Evolutionary conservation across 2,797 vertebrate species (phyloP), one percentile per base, ranked within the genome.

Genomic region (Jordanella pulchra): DNA sequence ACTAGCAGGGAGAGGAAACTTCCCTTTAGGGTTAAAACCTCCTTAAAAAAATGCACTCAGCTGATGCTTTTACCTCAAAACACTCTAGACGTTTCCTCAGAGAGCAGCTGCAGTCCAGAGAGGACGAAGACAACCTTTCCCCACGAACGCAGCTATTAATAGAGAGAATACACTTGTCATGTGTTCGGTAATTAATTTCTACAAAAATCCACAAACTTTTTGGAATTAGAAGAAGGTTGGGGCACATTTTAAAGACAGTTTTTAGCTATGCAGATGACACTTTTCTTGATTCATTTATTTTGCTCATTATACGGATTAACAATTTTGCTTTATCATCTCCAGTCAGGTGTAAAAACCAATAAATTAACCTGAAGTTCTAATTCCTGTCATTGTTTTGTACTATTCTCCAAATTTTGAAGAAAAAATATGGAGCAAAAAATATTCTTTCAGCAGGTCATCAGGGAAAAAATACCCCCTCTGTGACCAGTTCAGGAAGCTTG

Each of bases 61-160:
- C 83, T 83, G 83, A 91, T 88, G 86, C 80, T 87, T 90, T 89
- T 80, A 90, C 81, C 89, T 88, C 75, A 80, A 84, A 87, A 86
- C 79, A 80, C 73, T 76, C 75, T 27, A 28, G 12, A 64, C 69
- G 61, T 81, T 84, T 78, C 88, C 81, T 69, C 76, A 65, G 84
- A 73, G 76, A 90, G 44, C 63, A 85, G 70, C 84, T 84, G 73
- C 67, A 63, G 50, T 84, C 75, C 79, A 79, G 81, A 55, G 81
- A 81, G 76, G 61, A 64, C 84, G 81, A 81, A 73, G 73, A 64
- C 78, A 75, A 75, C 69, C n/a, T 79, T 82, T 75, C 69, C 74
- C 75, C 76, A 77, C 76, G 78, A 80, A 73, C 65, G 64, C 72
- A 65, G 76, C 76, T 87, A 83, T 89, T 90, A 90, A 85, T 80